Conservation (phyloP, 2,888 invertebrate genomes). For the Carcina quercana region DNA sequence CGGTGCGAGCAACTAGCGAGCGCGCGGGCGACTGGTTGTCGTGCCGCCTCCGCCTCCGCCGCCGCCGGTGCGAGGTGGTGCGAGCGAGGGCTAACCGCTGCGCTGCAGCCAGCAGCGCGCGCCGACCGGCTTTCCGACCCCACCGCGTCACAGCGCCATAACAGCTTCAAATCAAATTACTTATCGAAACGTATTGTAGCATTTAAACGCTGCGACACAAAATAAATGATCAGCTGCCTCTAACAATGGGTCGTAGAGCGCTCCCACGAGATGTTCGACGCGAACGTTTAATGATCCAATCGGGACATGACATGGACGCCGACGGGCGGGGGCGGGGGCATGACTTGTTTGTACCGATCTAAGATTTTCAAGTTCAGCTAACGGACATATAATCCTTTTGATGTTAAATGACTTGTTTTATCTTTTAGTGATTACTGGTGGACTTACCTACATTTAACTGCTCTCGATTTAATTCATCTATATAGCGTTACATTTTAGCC, state of each 20-base stretch:
- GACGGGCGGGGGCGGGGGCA: no score
- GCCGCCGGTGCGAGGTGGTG: constrained; percentile 16
- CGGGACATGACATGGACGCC: constrained; percentile 28
- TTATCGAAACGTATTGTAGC: constrained; percentile 51
- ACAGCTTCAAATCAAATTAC: constrained; percentile 51
- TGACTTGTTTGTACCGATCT: no score
- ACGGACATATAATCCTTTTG: no score
- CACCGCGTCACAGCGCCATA: constrained; percentile 35
- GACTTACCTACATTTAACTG: no score
- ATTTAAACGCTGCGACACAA: constrained; percentile 35
- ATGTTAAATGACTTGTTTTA: no score
- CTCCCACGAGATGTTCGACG: constrained; percentile 52
- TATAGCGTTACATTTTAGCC: no score
- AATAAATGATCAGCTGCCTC: constrained; percentile 36
- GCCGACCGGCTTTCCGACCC: constrained; percentile 29
- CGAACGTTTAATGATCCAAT: no score
- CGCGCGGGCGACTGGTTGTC: constrained; percentile 7
- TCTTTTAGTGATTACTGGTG: no score
- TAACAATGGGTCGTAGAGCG: constrained; percentile 32
- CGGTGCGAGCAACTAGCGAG: constrained; percentile 48
- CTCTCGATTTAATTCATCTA: no score
- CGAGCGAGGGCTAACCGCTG: constrained; percentile 13
- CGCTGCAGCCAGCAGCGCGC: constrained; percentile 19
- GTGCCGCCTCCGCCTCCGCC: constrained; percentile 17
- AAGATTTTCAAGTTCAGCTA: no score